phyloP scores from a whole-genome alignment of 2,888 invertebrate species.

The Prenolepis imparis region DNA sequence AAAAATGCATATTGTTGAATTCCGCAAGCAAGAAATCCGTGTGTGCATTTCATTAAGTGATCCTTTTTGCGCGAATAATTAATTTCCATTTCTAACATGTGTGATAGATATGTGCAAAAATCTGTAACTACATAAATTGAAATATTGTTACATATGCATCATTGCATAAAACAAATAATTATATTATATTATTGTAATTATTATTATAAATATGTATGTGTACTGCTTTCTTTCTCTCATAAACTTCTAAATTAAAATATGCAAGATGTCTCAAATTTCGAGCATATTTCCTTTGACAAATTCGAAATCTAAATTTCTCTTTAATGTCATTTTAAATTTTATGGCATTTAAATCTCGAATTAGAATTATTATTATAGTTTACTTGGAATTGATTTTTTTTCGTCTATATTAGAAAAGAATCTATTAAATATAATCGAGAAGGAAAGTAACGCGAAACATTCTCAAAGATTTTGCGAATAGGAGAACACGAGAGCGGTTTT shows the following conservation, averaged over 20 bases:
- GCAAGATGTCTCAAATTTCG: neutral
- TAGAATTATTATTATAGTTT: neutral
- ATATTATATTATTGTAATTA: too few relatives aligned
- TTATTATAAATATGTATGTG: neutral
- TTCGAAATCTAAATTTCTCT: neutral
- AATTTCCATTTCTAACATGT: neutral
- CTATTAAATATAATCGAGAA: neutral
- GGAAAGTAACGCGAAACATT: neutral
- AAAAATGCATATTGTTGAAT: conserved; percentile 33
- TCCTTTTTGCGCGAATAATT: neutral
- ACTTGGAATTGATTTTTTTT: neutral
- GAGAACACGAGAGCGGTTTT: neutral
- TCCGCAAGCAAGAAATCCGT: neutral
- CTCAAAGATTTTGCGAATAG: neutral
- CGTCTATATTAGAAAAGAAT: neutral
- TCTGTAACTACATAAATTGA: neutral
- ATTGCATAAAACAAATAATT: neutral
- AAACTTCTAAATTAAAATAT: neutral
- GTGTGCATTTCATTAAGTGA: neutral
- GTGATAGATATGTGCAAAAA: neutral
- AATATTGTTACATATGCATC: neutral
- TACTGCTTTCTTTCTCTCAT: neutral
- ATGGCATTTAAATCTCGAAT: neutral
- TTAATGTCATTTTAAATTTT: neutral
- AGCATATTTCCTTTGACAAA: neutral